Percentiles rank a stretch among this genome's conserved stretches.
These are phyloP conservation scores for Eupleurogrammus muticus DNA, from an alignment of 2,797 vertebrate genomes.

Conservation along the genomic window DNA sequence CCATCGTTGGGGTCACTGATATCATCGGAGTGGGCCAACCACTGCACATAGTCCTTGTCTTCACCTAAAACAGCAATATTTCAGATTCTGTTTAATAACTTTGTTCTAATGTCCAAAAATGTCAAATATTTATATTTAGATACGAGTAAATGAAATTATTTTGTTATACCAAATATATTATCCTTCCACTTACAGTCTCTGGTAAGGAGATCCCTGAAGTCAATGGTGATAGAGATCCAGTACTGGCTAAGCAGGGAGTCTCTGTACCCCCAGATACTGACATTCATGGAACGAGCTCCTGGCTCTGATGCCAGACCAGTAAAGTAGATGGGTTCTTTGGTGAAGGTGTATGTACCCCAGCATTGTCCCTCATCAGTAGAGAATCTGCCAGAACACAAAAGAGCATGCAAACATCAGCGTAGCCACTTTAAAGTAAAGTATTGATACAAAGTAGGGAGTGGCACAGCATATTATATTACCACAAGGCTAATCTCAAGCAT, in stretches of 20 bases:
- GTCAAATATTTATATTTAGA: no score
- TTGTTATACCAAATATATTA: slow-evolving; percentile 4
- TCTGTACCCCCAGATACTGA: slow-evolving; percentile 95
- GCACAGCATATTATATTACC: not conserved
- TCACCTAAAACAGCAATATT: slow-evolving; percentile 78
- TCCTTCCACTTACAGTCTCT: slow-evolving; percentile 87
- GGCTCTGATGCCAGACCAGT: slow-evolving; percentile 94
- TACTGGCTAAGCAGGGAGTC: slow-evolving; percentile 83
- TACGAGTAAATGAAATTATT: not conserved
- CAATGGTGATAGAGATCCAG: slow-evolving; percentile 95
- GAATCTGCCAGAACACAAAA: slow-evolving; percentile 82
- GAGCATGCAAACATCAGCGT: slow-evolving; percentile 5
- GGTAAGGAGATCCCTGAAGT: slow-evolving; percentile 91
- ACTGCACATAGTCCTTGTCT: slow-evolving; percentile 89
- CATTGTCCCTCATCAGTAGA: slow-evolving; percentile 97
- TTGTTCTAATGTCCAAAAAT: slow-evolving; percentile 1
- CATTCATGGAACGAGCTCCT: slow-evolving; percentile 93
- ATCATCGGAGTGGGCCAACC: slow-evolving; percentile 95
- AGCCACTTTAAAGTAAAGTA: not conserved
- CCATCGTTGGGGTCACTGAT: slow-evolving; percentile 89
- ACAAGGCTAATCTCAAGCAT: not conserved
- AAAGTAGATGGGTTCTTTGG: slow-evolving; percentile 88
- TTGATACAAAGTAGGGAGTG: not conserved
- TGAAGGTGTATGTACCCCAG: slow-evolving; percentile 89
- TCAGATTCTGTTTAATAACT: not conserved